phyloP scores from a whole-genome alignment of 2,888 invertebrate species.

The Rhorus exstirpatorius region DNA sequence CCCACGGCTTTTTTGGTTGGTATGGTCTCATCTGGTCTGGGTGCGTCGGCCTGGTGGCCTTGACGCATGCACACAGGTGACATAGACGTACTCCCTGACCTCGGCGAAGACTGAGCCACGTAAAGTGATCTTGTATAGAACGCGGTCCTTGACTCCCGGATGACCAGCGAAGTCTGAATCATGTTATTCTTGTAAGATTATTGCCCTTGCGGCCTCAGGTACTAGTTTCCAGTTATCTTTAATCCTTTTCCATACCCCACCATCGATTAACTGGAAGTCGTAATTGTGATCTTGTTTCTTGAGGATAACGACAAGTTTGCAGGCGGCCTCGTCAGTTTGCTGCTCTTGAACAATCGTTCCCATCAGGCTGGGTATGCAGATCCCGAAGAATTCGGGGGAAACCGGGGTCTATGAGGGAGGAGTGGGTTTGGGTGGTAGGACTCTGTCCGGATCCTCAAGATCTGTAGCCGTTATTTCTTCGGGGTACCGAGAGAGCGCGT shows the following conservation, averaged over 20 bases:
- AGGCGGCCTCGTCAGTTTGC: slow-evolving; percentile 2
- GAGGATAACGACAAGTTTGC: background rate
- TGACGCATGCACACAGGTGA: background rate
- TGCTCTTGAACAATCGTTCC: background rate
- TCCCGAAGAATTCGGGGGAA: background rate
- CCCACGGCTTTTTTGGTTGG: background rate
- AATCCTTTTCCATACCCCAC: background rate
- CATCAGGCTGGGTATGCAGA: background rate
- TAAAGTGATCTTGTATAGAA: background rate
- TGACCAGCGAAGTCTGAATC: slow-evolving; percentile 7
- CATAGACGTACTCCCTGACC: background rate
- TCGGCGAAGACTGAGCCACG: background rate
- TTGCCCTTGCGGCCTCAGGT: background rate
- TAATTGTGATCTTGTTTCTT: background rate
- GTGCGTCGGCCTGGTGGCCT: background rate
- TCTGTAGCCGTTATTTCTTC: no score
- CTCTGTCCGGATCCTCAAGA: background rate
- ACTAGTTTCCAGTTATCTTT: background rate
- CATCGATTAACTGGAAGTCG: background rate
- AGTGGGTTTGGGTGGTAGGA: background rate
- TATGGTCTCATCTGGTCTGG: background rate
- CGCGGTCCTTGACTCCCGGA: background rate
- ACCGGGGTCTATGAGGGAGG: background rate
- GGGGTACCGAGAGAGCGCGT: background rate
- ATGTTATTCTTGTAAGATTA: background rate